These are phyloP conservation scores for Platanista minor DNA, from an alignment of 2,113 vertebrate genomes.

Conservation along the genomic window DNA sequence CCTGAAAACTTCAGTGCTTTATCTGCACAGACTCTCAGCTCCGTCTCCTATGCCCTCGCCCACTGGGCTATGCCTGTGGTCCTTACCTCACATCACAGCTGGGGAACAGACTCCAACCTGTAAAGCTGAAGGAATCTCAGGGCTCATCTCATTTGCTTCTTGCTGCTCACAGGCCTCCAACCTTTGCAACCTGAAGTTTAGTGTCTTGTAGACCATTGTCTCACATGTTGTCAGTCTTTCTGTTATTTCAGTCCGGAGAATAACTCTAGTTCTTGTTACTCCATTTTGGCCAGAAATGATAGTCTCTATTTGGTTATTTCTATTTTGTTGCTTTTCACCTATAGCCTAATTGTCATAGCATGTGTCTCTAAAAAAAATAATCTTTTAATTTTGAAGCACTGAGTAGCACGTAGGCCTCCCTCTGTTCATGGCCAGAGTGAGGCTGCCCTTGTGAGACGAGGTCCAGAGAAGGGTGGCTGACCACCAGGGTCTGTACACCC, in stretches of 20 bases:
- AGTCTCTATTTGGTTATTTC: neutral
- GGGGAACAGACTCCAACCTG: neutral
- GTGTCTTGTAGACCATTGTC: rapidly evolving
- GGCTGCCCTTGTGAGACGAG: neutral
- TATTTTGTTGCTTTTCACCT: neutral
- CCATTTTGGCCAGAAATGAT: neutral
- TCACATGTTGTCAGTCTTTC: too few relatives aligned
- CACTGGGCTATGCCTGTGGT: neutral
- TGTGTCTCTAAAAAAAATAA: neutral
- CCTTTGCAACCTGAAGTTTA: rapidly evolving
- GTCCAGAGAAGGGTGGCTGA: neutral
- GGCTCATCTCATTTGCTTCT: too few relatives aligned
- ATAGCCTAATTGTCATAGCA: neutral
- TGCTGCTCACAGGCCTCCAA: too few relatives aligned
- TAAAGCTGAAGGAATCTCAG: neutral
- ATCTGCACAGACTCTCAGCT: neutral
- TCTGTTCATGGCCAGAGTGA: neutral
- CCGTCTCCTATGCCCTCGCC: rapidly evolving
- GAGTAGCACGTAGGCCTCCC: neutral
- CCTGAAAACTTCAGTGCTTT: neutral
- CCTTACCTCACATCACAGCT: neutral
- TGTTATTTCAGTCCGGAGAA: neutral
- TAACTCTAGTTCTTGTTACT: neutral
- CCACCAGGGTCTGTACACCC: rapidly evolving
- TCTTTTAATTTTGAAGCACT: neutral